Evolutionary conservation across 2,797 vertebrate species (phyloP), one percentile per base, ranked within the genome.

Genomic region (Gymnothorax javanicus): DNA sequence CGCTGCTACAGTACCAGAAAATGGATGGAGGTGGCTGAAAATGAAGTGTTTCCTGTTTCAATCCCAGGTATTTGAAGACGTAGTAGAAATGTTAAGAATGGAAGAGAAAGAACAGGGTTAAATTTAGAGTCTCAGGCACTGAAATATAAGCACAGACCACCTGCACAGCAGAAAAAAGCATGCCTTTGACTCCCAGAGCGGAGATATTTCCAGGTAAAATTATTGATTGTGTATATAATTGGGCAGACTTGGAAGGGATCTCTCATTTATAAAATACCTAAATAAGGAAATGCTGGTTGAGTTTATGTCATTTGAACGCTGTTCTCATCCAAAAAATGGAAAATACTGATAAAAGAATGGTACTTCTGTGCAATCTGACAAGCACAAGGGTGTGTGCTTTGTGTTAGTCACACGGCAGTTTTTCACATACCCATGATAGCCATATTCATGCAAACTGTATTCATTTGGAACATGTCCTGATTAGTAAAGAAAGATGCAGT

Each of bases 191-290:
- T 59, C 86, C 54, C 57, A 33, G 57, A n/a, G 56, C 56, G 25
- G 54, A 20, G 86, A 11, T 64, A 58, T 82, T 83, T 85, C 43
- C 87, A 84, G 84, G 89, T 67, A 52, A 59, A 83, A 62, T 11
- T 15, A 89, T 25, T 56, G 88, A 89, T 88, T 43, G 84, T 83
- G 85, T 87, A 89, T 87, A 89, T 88, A 88, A 90, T 75, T 84
- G 87, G 84, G 67, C 64, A 79, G 86, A 86, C 85, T 88, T 79
- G 86, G 90, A 92, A 90, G 92, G 82, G 43, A 69, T 88, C 92
- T 90, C 89, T 87, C 83, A 43, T 83, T 84, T 85, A 90, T 85
- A 90, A 90, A 93, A 88, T 89, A 89, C 92, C 88, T 83, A 87
- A 75, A 91, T 89, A 91, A 91, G 89, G 84, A 57, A 50, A 83